A percentile compares a stretch with the other conserved stretches of the same genome.
phyloP scores from a whole-genome alignment of 2,888 invertebrate genomes.

The Oscheius sp. region DNA sequence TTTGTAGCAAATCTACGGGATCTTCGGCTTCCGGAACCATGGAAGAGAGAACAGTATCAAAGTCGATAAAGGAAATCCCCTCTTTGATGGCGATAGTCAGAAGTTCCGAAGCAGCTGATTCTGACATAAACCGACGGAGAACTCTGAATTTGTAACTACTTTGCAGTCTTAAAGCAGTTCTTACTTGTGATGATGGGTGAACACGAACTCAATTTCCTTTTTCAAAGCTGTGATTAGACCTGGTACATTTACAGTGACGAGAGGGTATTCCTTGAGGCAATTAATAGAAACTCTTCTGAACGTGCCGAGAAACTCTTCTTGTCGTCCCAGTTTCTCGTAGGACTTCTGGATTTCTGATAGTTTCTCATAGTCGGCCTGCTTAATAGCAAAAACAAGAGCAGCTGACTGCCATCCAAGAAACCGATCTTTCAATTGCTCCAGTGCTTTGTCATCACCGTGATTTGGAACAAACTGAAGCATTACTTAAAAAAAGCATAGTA shows the following conservation, averaged over 20 bases:
- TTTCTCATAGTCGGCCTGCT: slow-evolving; percentile 43
- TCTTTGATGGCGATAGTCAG: slow-evolving; percentile 33
- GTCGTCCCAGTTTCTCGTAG: slow-evolving; percentile 40
- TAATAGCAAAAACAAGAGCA: slow-evolving; percentile 45
- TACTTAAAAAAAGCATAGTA: no score
- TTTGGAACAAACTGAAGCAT: slow-evolving; percentile 35
- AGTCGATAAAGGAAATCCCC: slow-evolving; percentile 33
- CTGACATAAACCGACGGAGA: slow-evolving; percentile 40
- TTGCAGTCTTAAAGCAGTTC: not conserved
- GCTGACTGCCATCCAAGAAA: slow-evolving; percentile 46
- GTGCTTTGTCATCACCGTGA: slow-evolving; percentile 30
- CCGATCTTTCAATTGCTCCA: slow-evolving; percentile 46
- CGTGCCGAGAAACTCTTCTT: slow-evolving; percentile 43
- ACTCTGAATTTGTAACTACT: slow-evolving; percentile 22
- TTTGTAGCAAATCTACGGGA: slow-evolving; percentile 15
- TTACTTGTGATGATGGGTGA: slow-evolving; percentile 33
- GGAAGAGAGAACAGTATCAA: slow-evolving; percentile 23
- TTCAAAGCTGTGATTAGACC: slow-evolving; percentile 23
- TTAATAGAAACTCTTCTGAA: slow-evolving; percentile 40
- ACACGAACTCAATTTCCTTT: slow-evolving; percentile 43
- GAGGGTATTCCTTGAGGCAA: slow-evolving; percentile 40
- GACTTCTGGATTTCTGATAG: slow-evolving; percentile 43
- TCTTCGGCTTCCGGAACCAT: slow-evolving; percentile 37
- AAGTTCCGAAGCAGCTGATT: slow-evolving; percentile 28
- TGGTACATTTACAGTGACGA: slow-evolving; percentile 28